phyloP scores from a whole-genome alignment of 2,113 vertebrate species.

The Ammodramus savannarum region DNA sequence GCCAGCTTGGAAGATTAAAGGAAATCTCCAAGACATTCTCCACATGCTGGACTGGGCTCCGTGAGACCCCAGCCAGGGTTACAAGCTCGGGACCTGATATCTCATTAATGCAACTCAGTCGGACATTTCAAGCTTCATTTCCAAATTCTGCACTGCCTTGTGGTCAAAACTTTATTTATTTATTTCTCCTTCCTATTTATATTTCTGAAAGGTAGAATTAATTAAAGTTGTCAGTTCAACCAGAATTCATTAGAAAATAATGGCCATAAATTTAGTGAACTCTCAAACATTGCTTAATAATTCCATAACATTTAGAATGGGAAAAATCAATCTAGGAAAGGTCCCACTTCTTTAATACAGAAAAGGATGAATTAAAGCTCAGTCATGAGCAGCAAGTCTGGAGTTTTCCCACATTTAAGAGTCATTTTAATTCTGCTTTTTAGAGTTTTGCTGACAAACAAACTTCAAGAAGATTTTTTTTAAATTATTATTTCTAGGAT shows the following conservation, averaged over 20 bases:
- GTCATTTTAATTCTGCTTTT: not conserved
- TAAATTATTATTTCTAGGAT: not conserved
- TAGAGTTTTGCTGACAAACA: not conserved
- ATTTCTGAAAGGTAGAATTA: constrained; percentile 29
- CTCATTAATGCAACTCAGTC: not conserved
- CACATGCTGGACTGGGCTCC: not conserved
- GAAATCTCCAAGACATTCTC: not conserved
- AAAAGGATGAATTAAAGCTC: not conserved
- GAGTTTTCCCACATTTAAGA: not conserved
- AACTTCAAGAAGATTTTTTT: not conserved
- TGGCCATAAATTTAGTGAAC: constrained; percentile 12
- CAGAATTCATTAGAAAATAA: constrained; percentile 54
- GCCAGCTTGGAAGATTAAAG: not conserved
- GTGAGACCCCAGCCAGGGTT: not conserved
- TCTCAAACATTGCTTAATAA: constrained; percentile 24
- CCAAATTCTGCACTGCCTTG: not conserved
- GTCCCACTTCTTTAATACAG: not conserved
- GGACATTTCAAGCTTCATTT: not conserved
- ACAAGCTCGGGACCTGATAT: not conserved
- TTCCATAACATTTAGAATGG: constrained; percentile 33
- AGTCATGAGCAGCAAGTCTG: not conserved
- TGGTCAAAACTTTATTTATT: not conserved
- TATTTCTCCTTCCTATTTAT: not conserved
- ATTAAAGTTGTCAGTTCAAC: constrained; percentile 46
- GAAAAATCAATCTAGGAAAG: constrained; percentile 11